phyloP scores from a whole-genome alignment of 2,888 invertebrate species.

The Protula sp. region DNA sequence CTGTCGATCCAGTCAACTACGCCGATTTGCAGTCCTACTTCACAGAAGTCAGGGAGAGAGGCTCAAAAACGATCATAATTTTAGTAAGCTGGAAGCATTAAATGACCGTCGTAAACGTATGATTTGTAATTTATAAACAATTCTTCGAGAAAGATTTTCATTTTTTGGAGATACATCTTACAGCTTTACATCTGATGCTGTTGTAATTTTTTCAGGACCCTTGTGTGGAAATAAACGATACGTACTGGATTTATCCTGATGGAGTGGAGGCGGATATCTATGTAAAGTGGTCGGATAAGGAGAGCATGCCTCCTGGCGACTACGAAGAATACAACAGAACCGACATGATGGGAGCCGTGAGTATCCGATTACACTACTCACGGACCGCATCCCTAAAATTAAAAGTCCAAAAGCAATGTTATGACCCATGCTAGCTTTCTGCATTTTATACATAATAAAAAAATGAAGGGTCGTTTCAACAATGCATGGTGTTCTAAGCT shows the following conservation, averaged over 20 bases:
- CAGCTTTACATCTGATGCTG: too few relatives aligned
- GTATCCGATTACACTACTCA: too few relatives aligned
- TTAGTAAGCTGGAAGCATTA: slow-evolving; percentile 27
- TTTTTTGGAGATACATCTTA: too few relatives aligned
- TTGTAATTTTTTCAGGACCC: slow-evolving; percentile 10
- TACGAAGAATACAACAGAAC: slow-evolving; percentile 29
- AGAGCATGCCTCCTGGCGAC: slow-evolving; percentile 23
- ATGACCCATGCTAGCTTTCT: too few relatives aligned
- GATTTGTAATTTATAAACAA: too few relatives aligned
- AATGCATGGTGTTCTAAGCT: too few relatives aligned
- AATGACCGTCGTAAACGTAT: too few relatives aligned
- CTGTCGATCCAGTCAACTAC: slow-evolving; percentile 32
- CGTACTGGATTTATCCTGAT: slow-evolving; percentile 36
- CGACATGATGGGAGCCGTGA: slow-evolving; percentile 37
- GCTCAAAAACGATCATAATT: slow-evolving; percentile 40
- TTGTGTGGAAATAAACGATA: slow-evolving; percentile 10
- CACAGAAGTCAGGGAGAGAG: slow-evolving; percentile 30
- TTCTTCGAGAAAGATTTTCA: too few relatives aligned
- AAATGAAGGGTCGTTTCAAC: too few relatives aligned
- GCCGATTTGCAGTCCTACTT: slow-evolving; percentile 34
- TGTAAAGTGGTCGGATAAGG: slow-evolving; percentile 35
- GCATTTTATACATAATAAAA: too few relatives aligned
- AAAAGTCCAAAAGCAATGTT: too few relatives aligned
- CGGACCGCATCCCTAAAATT: too few relatives aligned
- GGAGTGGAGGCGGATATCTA: slow-evolving; percentile 32